Evolutionary conservation across 2,888 invertebrate species (phyloP), one percentile per base, ranked within the genome.

Genomic region (Epinotia bilunana): DNA sequence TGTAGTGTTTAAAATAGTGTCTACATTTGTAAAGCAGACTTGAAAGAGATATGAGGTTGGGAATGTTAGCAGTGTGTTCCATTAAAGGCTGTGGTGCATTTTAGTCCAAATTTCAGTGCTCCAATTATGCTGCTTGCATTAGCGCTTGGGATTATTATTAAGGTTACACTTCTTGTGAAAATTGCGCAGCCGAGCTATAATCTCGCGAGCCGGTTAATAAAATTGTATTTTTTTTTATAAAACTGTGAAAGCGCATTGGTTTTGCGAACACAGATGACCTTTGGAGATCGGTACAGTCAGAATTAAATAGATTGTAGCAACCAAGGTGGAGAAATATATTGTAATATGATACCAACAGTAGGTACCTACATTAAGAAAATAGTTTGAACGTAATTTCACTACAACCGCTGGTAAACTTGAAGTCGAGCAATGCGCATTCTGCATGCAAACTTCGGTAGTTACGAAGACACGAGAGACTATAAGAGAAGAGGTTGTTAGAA

Each of bases 91-190:
- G 53, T 61, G 67, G 65, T 61, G 71, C 55, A 75, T 72, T 74
- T 75, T 72, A 62, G 55, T 57, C 72, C 72, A 67, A 75, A 75
- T 75, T 75, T 75, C 70, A 75, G 64, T 75, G 75, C 75, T 75
- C 75, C 75, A 71, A 72, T 75, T 75, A 75, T 67, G 75, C 72
- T 39, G 65, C 67, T 75, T 72, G 75, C 75, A 67, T 75, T 75
- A 75, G 75, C 75, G 75, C 73, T 69, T 69, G 53, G 65, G 39
- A 65, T 55, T 62, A 57, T 65, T 72, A 75, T 72, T 75, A 75
- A 75, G 75, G 75, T 75, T 75, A 75, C 75, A 75, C 71, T 75
- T 72, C 65, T 67, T 49, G 72, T 67, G 75, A 75, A 75, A 75
- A 75, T 75, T 75, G 67, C 55, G 60, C 72, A 49, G 43, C 61